Percentiles rank a stretch among this genome's conserved stretches.
Evolutionary conservation across 2,113 vertebrate species (phyloP).

Genomic region (Falcunculus frontatus): DNA sequence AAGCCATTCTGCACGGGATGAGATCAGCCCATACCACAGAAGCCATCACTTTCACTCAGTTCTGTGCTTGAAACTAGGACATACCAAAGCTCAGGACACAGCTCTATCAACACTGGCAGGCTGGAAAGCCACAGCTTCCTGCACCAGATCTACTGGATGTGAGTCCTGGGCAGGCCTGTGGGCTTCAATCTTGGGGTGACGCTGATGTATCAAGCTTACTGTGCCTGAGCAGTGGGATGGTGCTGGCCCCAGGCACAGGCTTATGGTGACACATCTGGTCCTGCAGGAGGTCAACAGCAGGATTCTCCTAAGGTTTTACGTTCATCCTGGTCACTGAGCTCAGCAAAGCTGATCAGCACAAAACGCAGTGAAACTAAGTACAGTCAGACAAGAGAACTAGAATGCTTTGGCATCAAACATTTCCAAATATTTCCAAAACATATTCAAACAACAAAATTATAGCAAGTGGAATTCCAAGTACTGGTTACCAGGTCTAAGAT

Average conservation of each 20-base stretch:
- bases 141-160: not conserved
- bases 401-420: not conserved
- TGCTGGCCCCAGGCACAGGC: not conserved
- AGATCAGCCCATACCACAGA: not conserved
- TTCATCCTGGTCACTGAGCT: not conserved
- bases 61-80: not conserved
- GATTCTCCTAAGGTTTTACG: not conserved
- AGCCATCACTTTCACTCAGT: not conserved
- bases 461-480: not conserved
- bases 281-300: not conserved
- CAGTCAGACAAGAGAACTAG: not conserved
- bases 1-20: not conserved
- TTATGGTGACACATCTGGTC: fast-evolving
- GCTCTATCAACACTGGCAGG: not conserved
- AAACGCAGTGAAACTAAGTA: not conserved
- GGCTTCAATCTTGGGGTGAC: not conserved
- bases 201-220: not conserved
- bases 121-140: not conserved
- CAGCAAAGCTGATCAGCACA: not conserved
- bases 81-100: not conserved
- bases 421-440: slow-evolving; percentile 27
- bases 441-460: not conserved
- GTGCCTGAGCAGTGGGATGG: not conserved
- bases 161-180: not conserved
- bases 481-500: not conserved